These are phyloP conservation scores for Hyla sarda DNA, from an alignment of 2,113 vertebrate species.

Conservation along the genomic window DNA sequence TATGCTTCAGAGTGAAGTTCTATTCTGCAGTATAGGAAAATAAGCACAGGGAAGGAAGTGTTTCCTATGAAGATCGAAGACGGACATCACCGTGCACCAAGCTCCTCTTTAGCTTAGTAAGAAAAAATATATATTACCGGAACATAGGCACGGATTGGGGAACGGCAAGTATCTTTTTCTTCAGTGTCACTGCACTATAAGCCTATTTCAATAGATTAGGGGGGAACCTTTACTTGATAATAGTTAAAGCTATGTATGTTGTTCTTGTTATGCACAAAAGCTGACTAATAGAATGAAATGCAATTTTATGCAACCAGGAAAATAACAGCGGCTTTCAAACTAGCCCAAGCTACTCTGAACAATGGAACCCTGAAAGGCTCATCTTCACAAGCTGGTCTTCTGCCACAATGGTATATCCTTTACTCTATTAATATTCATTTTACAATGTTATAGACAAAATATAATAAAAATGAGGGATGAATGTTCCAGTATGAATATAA, in stretches of 20 bases:
- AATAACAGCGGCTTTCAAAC: conserved; percentile 94
- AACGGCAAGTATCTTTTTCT: too few relatives aligned
- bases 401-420: conserved; percentile 88
- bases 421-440: background rate
- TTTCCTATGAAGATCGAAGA: too few relatives aligned
- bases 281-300: background rate
- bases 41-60: too few relatives aligned
- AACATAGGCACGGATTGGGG: too few relatives aligned
- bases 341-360: conserved; percentile 92
- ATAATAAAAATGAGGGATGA: background rate
- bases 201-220: too few relatives aligned
- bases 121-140: too few relatives aligned
- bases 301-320: conserved; percentile 80
- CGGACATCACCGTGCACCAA: too few relatives aligned
- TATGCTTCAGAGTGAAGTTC: too few relatives aligned
- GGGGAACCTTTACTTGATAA: too few relatives aligned
- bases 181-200: too few relatives aligned
- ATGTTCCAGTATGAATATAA: background rate
- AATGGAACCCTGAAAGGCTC: conserved; percentile 94
- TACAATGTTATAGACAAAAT: background rate
- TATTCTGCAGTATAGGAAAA: too few relatives aligned
- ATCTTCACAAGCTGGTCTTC: conserved; percentile 87
- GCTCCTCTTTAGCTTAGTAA: too few relatives aligned
- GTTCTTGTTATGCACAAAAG: background rate
- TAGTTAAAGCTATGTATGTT: background rate